A percentile compares a stretch with the other conserved stretches of the same genome.
Conservation (phyloP, 1,140 invertebrate species). For the Camponotus floridanus region DNA sequence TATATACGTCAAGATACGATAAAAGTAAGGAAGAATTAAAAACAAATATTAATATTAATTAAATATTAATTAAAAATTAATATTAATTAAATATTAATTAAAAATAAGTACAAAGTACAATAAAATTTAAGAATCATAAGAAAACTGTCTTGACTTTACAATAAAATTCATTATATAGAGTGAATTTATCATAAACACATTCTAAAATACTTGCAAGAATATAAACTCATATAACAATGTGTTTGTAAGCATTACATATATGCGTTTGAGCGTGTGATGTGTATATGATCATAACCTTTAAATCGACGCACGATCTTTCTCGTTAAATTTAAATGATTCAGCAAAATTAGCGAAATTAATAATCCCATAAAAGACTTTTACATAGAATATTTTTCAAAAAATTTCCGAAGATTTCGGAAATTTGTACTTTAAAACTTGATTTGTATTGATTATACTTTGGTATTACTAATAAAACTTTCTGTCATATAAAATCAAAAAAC, state of each 20-base stretch:
- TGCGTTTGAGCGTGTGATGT: too few species aligned
- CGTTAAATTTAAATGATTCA: background rate
- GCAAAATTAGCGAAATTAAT: background rate
- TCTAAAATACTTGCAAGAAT: background rate
- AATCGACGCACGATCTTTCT: background rate
- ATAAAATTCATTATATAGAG: background rate
- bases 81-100: background rate
- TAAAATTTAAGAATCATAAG: background rate
- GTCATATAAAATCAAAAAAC: background rate
- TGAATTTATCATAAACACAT: background rate
- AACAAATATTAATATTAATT: background rate
- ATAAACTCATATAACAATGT: background rate
- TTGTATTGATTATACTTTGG: background rate
- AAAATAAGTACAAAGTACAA: background rate
- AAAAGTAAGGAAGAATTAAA: background rate
- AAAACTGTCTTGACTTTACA: background rate
- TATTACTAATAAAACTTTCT: background rate
- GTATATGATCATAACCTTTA: slow-evolving; percentile 32
- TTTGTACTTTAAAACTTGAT: background rate
- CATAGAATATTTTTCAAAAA: background rate
- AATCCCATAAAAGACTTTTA: background rate
- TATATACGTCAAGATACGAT: background rate
- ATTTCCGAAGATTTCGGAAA: background rate
- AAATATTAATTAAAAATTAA: background rate
- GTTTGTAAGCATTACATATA: too few species aligned